A percentile compares a stretch with the other conserved stretches of the same genome.
Evolutionary conservation across 1,140 invertebrate species (phyloP).

Genomic region (Phymorhynchus buccinoides): DNA sequence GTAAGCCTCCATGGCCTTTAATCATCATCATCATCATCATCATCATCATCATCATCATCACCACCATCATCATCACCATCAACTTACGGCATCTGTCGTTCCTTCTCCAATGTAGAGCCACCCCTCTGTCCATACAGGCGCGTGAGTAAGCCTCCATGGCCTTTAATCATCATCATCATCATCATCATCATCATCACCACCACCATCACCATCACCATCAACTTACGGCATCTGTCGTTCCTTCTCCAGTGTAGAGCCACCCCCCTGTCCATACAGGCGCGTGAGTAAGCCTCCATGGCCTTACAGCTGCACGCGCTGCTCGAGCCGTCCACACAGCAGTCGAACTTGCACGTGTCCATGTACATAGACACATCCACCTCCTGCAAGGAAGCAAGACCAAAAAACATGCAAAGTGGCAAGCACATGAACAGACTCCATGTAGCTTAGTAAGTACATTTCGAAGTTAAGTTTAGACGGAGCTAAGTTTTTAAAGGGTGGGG

Average conservation of each 20-base stretch:
- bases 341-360: slow-evolving; percentile 81
- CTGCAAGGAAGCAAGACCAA: slow-evolving; percentile 63
- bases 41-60: no score
- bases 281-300: slow-evolving; percentile 83
- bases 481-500: no score
- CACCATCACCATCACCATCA: no score
- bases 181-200: no score
- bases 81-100: slow-evolving; percentile 59
- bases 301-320: slow-evolving; percentile 80
- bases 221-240: slow-evolving; percentile 60
- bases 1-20: no score
- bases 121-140: slow-evolving; percentile 81
- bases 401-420: neutral
- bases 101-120: slow-evolving; percentile 82
- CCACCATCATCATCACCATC: no score
- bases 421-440: no score
- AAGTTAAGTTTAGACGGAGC: no score
- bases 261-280: slow-evolving; percentile 82
- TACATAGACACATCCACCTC: slow-evolving; percentile 70
- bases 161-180: slow-evolving; percentile 59
- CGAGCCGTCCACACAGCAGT: slow-evolving; percentile 78
- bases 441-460: no score
- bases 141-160: slow-evolving; percentile 84
- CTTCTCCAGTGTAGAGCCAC: slow-evolving; percentile 82
- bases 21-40: no score